Percentiles rank a stretch among this genome's conserved stretches.
These are phyloP conservation scores for Phasianus colchicus DNA, from an alignment of 2,113 vertebrate species.

Conservation along the genomic window DNA sequence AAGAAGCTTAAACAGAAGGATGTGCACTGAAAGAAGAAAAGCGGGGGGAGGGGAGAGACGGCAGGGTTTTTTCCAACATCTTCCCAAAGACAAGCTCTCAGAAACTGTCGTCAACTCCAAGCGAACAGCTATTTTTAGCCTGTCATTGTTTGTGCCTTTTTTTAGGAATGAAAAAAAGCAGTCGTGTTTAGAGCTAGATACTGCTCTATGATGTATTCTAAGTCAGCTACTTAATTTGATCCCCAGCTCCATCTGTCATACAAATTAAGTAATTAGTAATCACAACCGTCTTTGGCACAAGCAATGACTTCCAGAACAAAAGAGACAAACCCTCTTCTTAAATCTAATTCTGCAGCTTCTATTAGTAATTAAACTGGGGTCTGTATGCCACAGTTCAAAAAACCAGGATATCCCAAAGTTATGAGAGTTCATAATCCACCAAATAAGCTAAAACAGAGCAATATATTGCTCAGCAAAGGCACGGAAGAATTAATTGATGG, in stretches of 20 bases:
- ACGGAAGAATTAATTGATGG: background rate
- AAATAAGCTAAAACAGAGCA: conserved; percentile 43
- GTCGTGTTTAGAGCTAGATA: conserved; percentile 71
- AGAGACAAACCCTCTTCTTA: background rate
- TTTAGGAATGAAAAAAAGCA: conserved; percentile 75
- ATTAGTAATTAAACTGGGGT: conserved; percentile 2
- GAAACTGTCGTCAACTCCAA: conserved; percentile 80
- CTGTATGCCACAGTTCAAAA: background rate
- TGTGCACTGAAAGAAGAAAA: conserved; percentile 45
- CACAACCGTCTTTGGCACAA: conserved; percentile 43
- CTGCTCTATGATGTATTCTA: conserved; percentile 60
- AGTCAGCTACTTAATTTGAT: conserved; percentile 74
- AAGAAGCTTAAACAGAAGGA: conserved; percentile 59
- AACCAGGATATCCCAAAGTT: conserved; percentile 19
- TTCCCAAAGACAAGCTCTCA: conserved; percentile 74
- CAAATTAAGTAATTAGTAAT: conserved; percentile 71
- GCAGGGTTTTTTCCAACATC: conserved; percentile 70
- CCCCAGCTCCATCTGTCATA: conserved; percentile 72
- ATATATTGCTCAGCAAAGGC: conserved; percentile 6
- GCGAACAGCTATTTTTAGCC: conserved; percentile 80
- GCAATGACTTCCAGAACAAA: conserved; percentile 49
- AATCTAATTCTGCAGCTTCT: conserved; percentile 33
- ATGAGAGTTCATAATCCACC: background rate
- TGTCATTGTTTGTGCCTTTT: conserved; percentile 79
- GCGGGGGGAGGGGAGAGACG: conserved; percentile 31